phyloP scores from a whole-genome alignment of 2,113 vertebrate genomes.

The Brachionichthys hirsutus region DNA sequence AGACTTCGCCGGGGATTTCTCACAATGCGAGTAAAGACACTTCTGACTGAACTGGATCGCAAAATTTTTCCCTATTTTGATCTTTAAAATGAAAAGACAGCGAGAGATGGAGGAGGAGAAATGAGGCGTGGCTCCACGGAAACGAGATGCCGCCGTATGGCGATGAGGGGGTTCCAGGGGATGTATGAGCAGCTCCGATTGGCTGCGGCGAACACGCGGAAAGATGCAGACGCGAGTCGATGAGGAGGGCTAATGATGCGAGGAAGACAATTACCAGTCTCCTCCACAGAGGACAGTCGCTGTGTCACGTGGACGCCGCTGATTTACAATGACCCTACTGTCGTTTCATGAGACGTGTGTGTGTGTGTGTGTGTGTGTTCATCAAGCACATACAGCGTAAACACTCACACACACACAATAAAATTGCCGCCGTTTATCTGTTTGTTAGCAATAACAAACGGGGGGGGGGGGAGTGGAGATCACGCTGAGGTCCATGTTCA shows the following conservation, averaged over 20 bases:
- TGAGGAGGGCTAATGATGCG: constrained; percentile 53
- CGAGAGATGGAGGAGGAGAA: background rate
- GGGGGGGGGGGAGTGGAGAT: constrained; percentile 12
- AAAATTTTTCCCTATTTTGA: background rate
- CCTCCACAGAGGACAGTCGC: constrained; percentile 54
- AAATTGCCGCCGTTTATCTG: too few relatives aligned
- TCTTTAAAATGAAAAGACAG: constrained; percentile 6
- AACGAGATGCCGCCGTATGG: constrained; percentile 36
- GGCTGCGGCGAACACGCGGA: constrained; percentile 43
- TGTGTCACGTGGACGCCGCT: constrained; percentile 33
- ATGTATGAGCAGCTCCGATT: constrained; percentile 46
- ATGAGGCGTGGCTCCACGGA: constrained; percentile 15
- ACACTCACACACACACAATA: too few relatives aligned
- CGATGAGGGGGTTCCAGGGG: constrained; percentile 32
- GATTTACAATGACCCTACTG: constrained; percentile 43
- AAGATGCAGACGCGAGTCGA: constrained; percentile 29
- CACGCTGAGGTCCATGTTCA: background rate
- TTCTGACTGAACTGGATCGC: background rate
- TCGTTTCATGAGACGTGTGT: constrained; percentile 48
- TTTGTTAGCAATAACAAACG: too few relatives aligned
- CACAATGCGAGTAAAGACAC: background rate
- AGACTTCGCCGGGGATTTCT: background rate
- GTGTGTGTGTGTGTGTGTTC: too few relatives aligned
- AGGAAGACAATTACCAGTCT: constrained; percentile 60
- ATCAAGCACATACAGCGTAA: too few relatives aligned